phyloP scores from a whole-genome alignment of 2,113 vertebrate genomes.

The Helogale parvula region DNA sequence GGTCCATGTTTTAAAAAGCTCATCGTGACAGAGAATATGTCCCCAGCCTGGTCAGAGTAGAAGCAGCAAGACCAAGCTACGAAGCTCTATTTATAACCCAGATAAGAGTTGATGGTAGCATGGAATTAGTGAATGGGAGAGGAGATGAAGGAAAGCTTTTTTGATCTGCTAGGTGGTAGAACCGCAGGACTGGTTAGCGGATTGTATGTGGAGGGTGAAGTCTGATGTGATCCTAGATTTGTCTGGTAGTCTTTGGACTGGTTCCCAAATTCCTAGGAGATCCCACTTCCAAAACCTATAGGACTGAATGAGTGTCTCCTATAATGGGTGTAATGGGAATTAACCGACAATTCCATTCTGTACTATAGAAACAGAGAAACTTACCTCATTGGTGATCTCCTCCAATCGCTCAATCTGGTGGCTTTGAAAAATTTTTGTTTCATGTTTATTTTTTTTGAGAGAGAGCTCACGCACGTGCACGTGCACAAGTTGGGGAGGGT shows the following conservation, averaged over 20 bases:
- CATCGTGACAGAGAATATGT: not conserved
- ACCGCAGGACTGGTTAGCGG: not conserved
- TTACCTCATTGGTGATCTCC: conserved; percentile 45
- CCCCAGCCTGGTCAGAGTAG: not conserved
- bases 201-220: not conserved
- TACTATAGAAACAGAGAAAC: not conserved
- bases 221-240: not conserved
- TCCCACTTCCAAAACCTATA: conserved; percentile 34
- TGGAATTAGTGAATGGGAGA: not conserved
- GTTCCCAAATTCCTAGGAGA: conserved; percentile 20
- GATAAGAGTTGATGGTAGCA: not conserved
- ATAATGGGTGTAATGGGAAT: not conserved
- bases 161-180: not conserved
- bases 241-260: not conserved
- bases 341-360: conserved; percentile 26
- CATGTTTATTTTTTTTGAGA: too few species aligned
- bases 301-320: not conserved
- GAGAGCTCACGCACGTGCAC: too few species aligned
- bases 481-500: too few species aligned
- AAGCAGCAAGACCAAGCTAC: not conserved
- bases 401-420: not conserved
- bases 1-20: not conserved
- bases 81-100: not conserved
- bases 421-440: too few species aligned
- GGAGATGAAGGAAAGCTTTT: not conserved